Evolutionary conservation across 37 sponge, comb jelly and placozoan genomes (phyloP), one percentile per base, ranked within the genome.

Genomic region (Petrosia ficiformis): DNA sequence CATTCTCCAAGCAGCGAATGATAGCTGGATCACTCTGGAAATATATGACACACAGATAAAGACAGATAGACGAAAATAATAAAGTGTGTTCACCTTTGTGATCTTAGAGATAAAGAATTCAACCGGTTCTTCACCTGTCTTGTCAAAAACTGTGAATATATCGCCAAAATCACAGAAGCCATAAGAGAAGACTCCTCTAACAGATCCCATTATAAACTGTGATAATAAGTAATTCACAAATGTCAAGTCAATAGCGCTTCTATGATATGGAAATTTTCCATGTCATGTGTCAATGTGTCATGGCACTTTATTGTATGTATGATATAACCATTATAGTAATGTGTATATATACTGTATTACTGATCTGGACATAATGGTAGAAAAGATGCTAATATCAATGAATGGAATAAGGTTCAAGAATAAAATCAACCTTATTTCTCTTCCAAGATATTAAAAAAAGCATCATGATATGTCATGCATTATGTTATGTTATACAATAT

Each of bases 121-220:
- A 25, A 43, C 74, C 40, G 87, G 87, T 65, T 92, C 91, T 61
- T 97, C 99, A 38, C 95, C 99, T 48, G 83, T 84, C 11, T 59
- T 44, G 64, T 97, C 99, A 29, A 75, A 43, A 2, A 97, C 93
- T 14, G 59, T 70, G 73, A 97, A 97, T 40, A 77, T 74, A 3
- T 81, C 84, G 5, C 99, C 99, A 78, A 92, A 92, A 77, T 97
- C 99, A 80, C 92, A 95, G 77, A 97, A 97, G 2, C 80, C 78
- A 58, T 42, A 89, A 31, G 90, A 80, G 70, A 95, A 92, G 21
- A 97, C 90, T 60, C 99, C 99, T 19, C 76, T 42, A 0, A 91
- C 79, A 30, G 68, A 70, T 43, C 88, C 80, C 19, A 79, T 79
- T 38, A 97, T 86, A 44, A 97, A 95, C 88, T 92, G n/a, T n/a